phyloP scores from a whole-genome alignment of 1,140 invertebrate genomes.

The Trichomalopsis sarcophagae region DNA sequence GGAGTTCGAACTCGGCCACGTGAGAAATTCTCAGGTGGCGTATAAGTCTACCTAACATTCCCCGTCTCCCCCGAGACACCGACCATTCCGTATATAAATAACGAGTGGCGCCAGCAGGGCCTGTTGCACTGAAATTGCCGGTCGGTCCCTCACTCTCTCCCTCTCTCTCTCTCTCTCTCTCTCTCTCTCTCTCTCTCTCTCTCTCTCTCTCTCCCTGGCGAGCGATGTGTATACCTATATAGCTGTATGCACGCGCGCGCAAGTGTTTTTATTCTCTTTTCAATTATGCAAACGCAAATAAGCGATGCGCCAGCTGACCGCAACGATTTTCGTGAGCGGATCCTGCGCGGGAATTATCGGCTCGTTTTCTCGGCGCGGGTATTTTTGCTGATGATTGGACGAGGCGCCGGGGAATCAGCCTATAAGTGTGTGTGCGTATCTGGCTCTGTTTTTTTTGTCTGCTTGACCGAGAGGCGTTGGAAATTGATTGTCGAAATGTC shows the following conservation, averaged over 20 bases:
- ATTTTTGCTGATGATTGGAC: constrained; percentile 43
- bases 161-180: constrained; percentile 35
- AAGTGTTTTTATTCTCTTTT: constrained; percentile 49
- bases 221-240: background rate
- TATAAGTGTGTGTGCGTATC: background rate
- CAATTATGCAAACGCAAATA: constrained; percentile 53
- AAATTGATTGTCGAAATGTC: constrained; percentile 52
- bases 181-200: constrained; percentile 6
- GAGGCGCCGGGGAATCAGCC: constrained; percentile 45
- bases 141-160: background rate
- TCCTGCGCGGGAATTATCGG: constrained; percentile 19
- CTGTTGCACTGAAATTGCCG: constrained; percentile 55
- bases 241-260: background rate
- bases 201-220: constrained; percentile 19
- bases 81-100: constrained; percentile 63
- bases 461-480: background rate
- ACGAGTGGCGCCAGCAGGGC: constrained; percentile 69
- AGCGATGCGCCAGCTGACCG: constrained; percentile 42
- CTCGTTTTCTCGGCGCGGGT: constrained; percentile 11
- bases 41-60: background rate
- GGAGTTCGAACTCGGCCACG: background rate
- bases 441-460: background rate
- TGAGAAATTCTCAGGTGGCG: background rate
- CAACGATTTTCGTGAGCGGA: constrained; percentile 39
- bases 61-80: background rate